These are phyloP conservation scores for Brachionus asplanchnoidis DNA, from an alignment of 1,140 invertebrate genomes.

Conservation along the genomic window DNA sequence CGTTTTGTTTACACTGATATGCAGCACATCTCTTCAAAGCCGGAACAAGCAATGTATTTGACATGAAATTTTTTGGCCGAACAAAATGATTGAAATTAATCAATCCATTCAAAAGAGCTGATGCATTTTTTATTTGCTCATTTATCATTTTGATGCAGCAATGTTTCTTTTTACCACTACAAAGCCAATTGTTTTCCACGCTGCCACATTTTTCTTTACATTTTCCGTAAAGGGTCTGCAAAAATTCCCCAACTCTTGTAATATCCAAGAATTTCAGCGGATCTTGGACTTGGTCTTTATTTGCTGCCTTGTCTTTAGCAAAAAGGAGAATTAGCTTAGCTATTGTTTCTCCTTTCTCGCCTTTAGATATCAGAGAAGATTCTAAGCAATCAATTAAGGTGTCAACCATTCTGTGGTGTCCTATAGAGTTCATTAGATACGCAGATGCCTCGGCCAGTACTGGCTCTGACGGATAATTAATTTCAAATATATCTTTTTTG, in stretches of 20 bases:
- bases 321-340: not conserved
- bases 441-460: not conserved
- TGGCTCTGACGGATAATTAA: constrained; percentile 1
- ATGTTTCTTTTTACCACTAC: not conserved
- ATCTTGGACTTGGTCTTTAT: not conserved
- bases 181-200: not conserved
- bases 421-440: not conserved
- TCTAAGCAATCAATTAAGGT: not conserved
- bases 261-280: not conserved
- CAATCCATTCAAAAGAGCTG: not conserved
- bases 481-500: not conserved
- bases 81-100: constrained; percentile 29
- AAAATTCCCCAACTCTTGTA: not conserved
- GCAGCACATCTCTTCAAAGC: constrained; percentile 30
- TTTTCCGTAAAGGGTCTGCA: not conserved
- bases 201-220: not conserved
- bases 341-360: constrained; percentile 2
- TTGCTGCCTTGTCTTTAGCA: not conserved
- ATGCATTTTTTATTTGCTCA: not conserved
- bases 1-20: not conserved
- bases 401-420: not conserved
- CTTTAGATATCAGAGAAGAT: not conserved
- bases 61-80: not conserved
- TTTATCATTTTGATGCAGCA: not conserved
- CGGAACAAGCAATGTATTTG: not conserved